Evolutionary conservation across 2,888 invertebrate species (phyloP), one percentile per base, ranked within the genome.

Genomic region (Mechanitis mazaeus): DNA sequence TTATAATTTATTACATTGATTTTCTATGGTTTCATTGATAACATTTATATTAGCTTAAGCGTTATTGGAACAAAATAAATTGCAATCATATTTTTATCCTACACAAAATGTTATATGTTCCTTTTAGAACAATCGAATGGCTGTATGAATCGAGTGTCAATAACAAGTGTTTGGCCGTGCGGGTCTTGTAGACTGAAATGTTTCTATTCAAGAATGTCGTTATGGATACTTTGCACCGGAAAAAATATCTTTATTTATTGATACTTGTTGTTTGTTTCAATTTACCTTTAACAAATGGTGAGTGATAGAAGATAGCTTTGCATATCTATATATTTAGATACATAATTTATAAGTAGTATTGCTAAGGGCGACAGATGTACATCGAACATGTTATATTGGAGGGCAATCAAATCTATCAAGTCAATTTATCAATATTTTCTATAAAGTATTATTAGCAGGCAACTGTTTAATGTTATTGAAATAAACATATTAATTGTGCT

Each of bases 211-310:
- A 78, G 67, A 79, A 83, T 81, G 76, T 78, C 68, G 81, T 74
- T 66, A 84, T 87, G 87, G 77, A 80, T 74, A 78, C 68, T 76
- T 76, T 79, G 65, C 73, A 75, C 68, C 76, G 79, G 75, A 78
- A 78, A 58, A 86, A 82, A 77, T 84, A 81, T 81, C 75, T 83
- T 61, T 70, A 85, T 64, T 70, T 89, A 64, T 70, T 85, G 65
- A 69, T 87, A 68, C 75, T 86, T 65, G 72, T 78, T 12, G 72
- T 81, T 58, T 81, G 74, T 69, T 77, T 77, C 62, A 78, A 75
- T 64, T 71, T 83, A 71, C 81, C 83, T 57, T 69, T 72, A 11
- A 83, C 83, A 45, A 80, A 84, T 67, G 87, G 89, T 88, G 64
- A 80, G 86, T 78, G 31, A 5, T 50, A 7, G 31, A 70, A 58